Percentiles rank a stretch among this genome's conserved stretches.
phyloP scores from a whole-genome alignment of 2,797 vertebrate genomes.

The Phoeniculus purpureus region DNA sequence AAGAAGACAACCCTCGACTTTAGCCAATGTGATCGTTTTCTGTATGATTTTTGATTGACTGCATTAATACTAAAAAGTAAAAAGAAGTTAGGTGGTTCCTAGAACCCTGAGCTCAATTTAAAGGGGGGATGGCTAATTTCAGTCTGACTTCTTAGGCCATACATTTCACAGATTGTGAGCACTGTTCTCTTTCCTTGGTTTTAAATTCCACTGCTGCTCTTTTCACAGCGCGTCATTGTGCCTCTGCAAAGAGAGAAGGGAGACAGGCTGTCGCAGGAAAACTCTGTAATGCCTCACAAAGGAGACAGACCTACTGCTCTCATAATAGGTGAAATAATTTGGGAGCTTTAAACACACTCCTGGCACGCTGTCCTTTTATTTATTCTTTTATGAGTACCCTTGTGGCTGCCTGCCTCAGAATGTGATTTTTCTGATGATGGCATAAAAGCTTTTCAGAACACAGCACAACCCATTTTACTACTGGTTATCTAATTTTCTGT shows the following conservation, averaged over 20 bases:
- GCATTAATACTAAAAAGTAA: background rate
- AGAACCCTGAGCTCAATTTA: background rate
- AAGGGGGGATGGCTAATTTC: constrained; percentile 24
- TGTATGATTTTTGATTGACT: background rate
- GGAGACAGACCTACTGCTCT: background rate
- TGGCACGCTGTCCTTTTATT: background rate
- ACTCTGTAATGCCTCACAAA: background rate
- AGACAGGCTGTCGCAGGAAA: background rate
- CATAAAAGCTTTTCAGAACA: background rate
- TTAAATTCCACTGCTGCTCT: constrained; percentile 32
- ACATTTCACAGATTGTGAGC: constrained; percentile 37
- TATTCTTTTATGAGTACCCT: background rate
- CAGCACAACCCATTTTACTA: background rate
- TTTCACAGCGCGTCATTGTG: background rate
- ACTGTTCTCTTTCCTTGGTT: constrained; percentile 4
- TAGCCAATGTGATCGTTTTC: background rate
- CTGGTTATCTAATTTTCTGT: background rate
- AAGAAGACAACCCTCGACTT: background rate
- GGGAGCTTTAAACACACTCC: background rate
- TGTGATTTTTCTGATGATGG: background rate
- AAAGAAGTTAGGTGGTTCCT: background rate
- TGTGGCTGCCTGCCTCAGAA: background rate
- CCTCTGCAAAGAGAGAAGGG: background rate
- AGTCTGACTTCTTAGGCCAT: background rate
- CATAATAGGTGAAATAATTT: background rate